Conservation (phyloP, 2,797 vertebrate species). For the Cryptoprocta ferox region DNA sequence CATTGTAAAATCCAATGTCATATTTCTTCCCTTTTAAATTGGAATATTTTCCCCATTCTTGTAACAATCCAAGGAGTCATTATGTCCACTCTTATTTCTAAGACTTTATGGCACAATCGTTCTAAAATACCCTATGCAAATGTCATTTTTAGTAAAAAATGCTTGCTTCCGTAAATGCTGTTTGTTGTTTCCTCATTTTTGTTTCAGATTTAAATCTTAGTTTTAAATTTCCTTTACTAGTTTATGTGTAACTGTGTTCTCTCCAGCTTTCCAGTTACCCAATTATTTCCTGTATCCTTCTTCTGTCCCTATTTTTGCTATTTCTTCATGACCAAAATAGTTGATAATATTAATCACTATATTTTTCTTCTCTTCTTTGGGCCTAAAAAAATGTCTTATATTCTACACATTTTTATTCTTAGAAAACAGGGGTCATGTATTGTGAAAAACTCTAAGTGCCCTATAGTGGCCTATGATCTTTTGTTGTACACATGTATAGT, state of each 20-base stretch:
- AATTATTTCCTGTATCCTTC: background rate
- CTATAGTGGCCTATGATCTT: background rate
- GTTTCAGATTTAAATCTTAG: conserved; percentile 46
- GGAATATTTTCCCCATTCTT: conserved; percentile 19
- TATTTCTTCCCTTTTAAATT: conserved; percentile 14
- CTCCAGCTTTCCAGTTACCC: background rate
- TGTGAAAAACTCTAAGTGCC: background rate
- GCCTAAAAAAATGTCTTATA: background rate
- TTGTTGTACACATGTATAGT: background rate
- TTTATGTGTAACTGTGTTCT: background rate
- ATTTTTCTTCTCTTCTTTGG: conserved; percentile 7
- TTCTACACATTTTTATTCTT: background rate
- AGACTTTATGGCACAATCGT: background rate
- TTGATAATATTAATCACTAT: conserved; percentile 13
- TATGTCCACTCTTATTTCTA: background rate
- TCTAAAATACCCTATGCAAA: background rate
- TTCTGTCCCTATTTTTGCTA: background rate
- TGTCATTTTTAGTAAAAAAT: conserved; percentile 44
- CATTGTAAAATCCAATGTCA: background rate
- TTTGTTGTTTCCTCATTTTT: conserved; percentile 46
- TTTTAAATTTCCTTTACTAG: conserved; percentile 43
- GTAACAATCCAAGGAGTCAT: background rate
- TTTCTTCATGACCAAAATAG: conserved; percentile 6
- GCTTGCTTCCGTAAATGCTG: background rate
- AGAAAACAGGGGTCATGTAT: background rate